Evolutionary conservation across 2,888 invertebrate species (phyloP).

Genomic region (Cremastinae sp.): DNA sequence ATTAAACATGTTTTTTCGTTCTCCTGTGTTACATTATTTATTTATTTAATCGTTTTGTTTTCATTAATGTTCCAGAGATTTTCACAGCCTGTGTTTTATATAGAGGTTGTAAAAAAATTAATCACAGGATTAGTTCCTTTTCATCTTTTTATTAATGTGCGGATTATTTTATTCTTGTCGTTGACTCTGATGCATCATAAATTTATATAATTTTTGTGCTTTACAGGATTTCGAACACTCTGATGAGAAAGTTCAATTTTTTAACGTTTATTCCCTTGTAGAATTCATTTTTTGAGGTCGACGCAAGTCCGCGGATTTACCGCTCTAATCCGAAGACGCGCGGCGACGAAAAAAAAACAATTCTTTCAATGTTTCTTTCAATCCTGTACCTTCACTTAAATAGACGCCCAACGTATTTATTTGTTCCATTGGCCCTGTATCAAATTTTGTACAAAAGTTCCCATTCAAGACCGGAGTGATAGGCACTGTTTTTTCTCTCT

Average conservation of each 20-base stretch:
- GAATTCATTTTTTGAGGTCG: background rate
- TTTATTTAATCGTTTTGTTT: slow-evolving; percentile 41
- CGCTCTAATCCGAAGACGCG: slow-evolving; percentile 37
- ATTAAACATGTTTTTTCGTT: background rate
- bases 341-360: slow-evolving; percentile 32
- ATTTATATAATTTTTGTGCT: background rate
- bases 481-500: slow-evolving; percentile 75
- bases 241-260: too few relatives aligned
- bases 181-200: slow-evolving; percentile 31
- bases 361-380: slow-evolving; percentile 26
- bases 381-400: slow-evolving; percentile 65
- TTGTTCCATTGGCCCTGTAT: slow-evolving; percentile 76
- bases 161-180: slow-evolving; percentile 10
- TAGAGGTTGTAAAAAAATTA: slow-evolving; percentile 59
- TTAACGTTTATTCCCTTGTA: background rate
- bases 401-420: slow-evolving; percentile 68
- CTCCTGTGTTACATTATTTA: background rate
- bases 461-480: slow-evolving; percentile 72
- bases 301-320: slow-evolving; percentile 34
- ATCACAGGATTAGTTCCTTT: background rate
- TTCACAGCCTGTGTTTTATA: slow-evolving; percentile 75
- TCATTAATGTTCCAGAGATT: slow-evolving; percentile 67
- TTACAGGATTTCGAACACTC: slow-evolving; percentile 6
- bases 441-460: slow-evolving; percentile 77
- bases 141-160: slow-evolving; percentile 17